Evolutionary conservation across 1,140 invertebrate genomes (phyloP), one percentile per base, ranked within the genome.

Genomic region (Ephestia elutella): DNA sequence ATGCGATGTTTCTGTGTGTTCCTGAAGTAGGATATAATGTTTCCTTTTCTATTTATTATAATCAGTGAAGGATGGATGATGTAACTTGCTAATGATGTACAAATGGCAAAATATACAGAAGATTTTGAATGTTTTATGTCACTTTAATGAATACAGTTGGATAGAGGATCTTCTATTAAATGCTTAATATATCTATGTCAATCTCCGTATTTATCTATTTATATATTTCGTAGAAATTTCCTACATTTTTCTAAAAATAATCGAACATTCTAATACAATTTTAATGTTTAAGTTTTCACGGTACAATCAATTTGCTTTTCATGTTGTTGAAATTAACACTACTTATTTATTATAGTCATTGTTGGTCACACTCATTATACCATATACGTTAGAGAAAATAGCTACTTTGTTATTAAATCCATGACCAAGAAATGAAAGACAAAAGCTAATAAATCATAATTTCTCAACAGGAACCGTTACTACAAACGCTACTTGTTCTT

Each of bases 21-120:
- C 50, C 50, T 53, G 50, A n/a, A 25, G 50, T n/a, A 25, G 19
- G 50, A 53, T 53, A 53, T 20, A 53, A 25, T 53, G 38, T 53
- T 25, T 53, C 50, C 21, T n/a, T 53, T 13, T 50, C 21, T 53
- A 21, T 25, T 53, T 53, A 53, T 21, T 21, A 53, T 53, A 13
- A 53, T 53, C n/a, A 53, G 20, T 25, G 21, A 53, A n/a, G 50
- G 20, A 53, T 25, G 50, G 19, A 53, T 44, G 38, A 44, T 44
- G 38, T 15, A 44, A 44, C 38, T 44, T 10, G 10, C 10, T 44
- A 44, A 32, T 32, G 30, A 32, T 32, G n/a, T 44, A 44, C 32
- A 10, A 9, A 35, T 2, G 0, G 5, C 2, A 5, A 44, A 44
- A 4, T 44, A 28, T 28, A 28, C 25, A 28, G 25, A 28, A 28